Percentiles rank a stretch among this genome's conserved stretches.
Evolutionary conservation across 1,140 invertebrate species (phyloP).

Genomic region (Globodera rostochiensis): DNA sequence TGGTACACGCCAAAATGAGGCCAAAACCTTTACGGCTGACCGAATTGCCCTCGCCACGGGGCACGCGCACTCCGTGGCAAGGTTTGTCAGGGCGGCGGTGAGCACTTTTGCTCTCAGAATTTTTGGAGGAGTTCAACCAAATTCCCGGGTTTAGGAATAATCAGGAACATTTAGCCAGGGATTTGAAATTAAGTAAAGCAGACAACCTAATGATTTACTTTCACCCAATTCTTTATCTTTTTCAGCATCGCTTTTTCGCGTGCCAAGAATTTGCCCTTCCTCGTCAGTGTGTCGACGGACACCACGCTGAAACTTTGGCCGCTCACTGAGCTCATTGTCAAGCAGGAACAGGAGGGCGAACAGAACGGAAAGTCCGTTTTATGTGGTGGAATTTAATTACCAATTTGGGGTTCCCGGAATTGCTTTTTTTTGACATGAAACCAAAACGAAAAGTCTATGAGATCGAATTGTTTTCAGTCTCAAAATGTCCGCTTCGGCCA

Average conservation of each 20-base stretch:
- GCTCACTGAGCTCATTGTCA: conserved; percentile 34
- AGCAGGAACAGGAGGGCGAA: conserved; percentile 26
- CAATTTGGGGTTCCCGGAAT: neutral
- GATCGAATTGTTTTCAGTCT: no score
- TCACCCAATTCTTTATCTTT: neutral
- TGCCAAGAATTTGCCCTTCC: conserved; percentile 40
- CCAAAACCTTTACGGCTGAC: conserved; percentile 4
- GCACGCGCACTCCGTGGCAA: conserved; percentile 57
- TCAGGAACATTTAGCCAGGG: neutral
- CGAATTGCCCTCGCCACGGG: conserved; percentile 52
- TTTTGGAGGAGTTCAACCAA: neutral
- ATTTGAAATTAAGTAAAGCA: no score
- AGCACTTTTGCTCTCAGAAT: neutral
- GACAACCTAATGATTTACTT: no score
- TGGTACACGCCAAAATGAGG: neutral
- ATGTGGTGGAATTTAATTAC: no score
- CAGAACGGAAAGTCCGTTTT: neutral
- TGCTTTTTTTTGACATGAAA: conserved; percentile 18
- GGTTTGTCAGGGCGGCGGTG: conserved; percentile 29
- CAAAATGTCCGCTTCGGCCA: conserved; percentile 55
- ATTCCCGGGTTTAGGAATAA: neutral
- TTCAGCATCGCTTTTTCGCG: conserved; percentile 47
- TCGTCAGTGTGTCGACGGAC: conserved; percentile 61
- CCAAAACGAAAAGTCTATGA: no score
- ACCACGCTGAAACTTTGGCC: conserved; percentile 62